phyloP scores from a whole-genome alignment of 1,140 invertebrate genomes.

The Drosophila pandora region DNA sequence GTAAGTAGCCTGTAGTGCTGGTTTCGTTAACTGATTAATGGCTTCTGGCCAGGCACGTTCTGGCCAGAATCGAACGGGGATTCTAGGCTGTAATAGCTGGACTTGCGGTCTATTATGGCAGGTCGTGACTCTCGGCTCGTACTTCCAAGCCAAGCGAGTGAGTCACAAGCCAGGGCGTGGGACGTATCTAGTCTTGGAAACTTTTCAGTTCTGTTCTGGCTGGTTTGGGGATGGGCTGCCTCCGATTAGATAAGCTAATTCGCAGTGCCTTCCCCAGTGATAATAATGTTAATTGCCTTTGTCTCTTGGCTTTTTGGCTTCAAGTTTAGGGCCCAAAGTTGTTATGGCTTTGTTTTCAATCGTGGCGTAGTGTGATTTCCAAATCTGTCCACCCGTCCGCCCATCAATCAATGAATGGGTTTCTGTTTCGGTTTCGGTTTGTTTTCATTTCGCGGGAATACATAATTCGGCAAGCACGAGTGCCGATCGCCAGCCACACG shows the following conservation, averaged over 20 bases:
- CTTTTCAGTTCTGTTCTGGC: conserved; percentile 4
- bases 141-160: too few species aligned
- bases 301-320: too few species aligned
- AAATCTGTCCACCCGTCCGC: too few species aligned
- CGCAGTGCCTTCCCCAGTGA: conserved; percentile 28
- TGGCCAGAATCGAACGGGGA: conserved; percentile 7
- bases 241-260: conserved; percentile 45
- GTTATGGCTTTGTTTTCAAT: too few species aligned
- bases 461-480: conserved; percentile 2
- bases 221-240: background rate
- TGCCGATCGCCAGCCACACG: background rate
- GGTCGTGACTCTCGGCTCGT: conserved; percentile 26
- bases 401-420: conserved; percentile 44
- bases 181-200: conserved; percentile 8
- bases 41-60: conserved; percentile 26
- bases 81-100: conserved; percentile 1
- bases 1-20: conserved; percentile 8
- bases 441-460: conserved; percentile 30
- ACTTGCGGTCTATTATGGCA: conserved; percentile 36
- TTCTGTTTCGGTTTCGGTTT: background rate
- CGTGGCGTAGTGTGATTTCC: too few species aligned
- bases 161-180: too few species aligned
- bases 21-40: conserved; percentile 33
- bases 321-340: background rate
- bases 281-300: conserved; percentile 39